Evolutionary conservation across 2,113 vertebrate genomes (phyloP), one percentile per base, ranked within the genome.

Genomic region (Tretioscincus oriximinensis): DNA sequence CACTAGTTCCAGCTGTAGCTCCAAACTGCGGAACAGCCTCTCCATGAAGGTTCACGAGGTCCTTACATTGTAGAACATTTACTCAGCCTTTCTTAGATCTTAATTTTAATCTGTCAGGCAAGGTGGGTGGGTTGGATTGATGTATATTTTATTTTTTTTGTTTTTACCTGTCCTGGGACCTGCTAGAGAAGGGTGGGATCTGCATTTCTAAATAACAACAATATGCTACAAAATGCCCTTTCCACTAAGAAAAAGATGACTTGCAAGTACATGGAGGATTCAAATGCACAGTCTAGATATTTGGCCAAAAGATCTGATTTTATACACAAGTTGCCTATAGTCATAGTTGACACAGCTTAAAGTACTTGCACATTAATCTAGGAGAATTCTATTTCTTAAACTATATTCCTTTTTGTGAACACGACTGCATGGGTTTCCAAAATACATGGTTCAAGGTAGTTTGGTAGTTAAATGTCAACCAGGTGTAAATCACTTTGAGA

Each of bases 351-450:
- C 45, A 26, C 28, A 24, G 49, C 6, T 21, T 6, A 7, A 81
- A 22, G 6, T 6, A 35, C 81, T 81, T 80, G 26, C 66, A 78
- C 61, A n/a, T 69, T 24, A 73, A 75, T 71, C 67, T 72, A 78
- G 22, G 80, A 80, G 26, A 80, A 76, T 63, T 31, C 1, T 1
- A 0, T 29, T 65, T 24, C 24, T 83, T 72, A 2, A 31, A 80
- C 35, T 75, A n/a, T 71, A 54, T 58, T 81, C 67, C 76, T 45
- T 14, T 73, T 73, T 73, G 51, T 73, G 6, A 77, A 47, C 35
- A 71, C n/a, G 29, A 10, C 1, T 81, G 31, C 18, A 67, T 18
- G 21, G 10, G 2, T n/a, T 58, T 5, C 72, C 75, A 81, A 67
- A 75, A 67, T 67, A 41, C 16, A 41, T 45, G 16, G 45, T n/a